Base-by-base conservation (phyloP, 2,797 vertebrate species). In the Parambassis ranga region DNA sequence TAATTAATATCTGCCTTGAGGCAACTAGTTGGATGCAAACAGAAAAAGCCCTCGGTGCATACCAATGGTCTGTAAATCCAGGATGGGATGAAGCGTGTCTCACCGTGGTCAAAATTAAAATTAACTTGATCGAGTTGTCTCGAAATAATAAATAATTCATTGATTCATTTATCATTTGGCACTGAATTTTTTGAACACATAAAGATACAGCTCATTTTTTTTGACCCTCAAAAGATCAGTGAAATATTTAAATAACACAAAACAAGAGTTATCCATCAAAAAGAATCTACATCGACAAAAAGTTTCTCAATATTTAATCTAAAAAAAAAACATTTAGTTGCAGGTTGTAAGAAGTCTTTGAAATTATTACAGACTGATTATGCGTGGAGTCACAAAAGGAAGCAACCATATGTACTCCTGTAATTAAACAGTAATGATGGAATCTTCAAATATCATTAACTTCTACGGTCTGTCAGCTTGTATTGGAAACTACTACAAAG, bases 1-100 rank as follows among this genome's bases (percentile, higher is more conserved):
- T 90, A 91, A 92, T 91, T 91, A 91, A 85, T 81, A 87, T 88
- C 81, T 83, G 86, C 82, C 91, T 79, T n/a, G 52, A 81, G 89
- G 90, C 79, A 16, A 82, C 66, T 84, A 56, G 79, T 84, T 65
- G 68, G 82, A 87, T 79, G 87, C 61, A 90, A 89, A 89, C 81
- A 83, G 58, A 66, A 57, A 78, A 71, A 71, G 35, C 20, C 55
- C 28, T 16, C 26, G 41, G 36, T 60, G 71, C 76, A 86, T 85
- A 84, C 53, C 66, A 83, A 85, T 87, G 55, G 43, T 44, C 61
- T 65, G 47, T 51, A 75, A 78, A 81, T 82, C 50, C 37, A 75
- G 77, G 31, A 58, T 63, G 53, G 63, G 61, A 27, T 68, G 67
- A 71, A 77, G 65, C 36, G 77, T 69, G n/a, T 77, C 76, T 62